These are phyloP conservation scores for Nyctalus aviator DNA, from an alignment of 2,797 vertebrate species.

Conservation along the genomic window DNA sequence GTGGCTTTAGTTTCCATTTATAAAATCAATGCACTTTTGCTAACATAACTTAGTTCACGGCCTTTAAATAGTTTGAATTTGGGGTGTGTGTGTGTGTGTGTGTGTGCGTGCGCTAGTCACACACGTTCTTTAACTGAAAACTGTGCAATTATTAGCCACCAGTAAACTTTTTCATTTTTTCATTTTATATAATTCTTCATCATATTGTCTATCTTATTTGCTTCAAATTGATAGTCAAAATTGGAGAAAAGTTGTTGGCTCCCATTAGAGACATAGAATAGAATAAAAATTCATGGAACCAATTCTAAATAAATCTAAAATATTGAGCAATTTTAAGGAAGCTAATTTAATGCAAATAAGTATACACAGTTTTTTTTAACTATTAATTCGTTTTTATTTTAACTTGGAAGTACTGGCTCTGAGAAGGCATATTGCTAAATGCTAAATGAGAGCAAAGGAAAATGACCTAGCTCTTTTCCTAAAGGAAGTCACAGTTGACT, in stretches of 20 bases:
- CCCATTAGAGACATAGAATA: not conserved
- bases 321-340: slow-evolving; percentile 25
- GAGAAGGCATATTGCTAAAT: not conserved
- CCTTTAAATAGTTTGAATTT: not conserved
- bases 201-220: slow-evolving; percentile 23
- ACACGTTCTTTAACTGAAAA: not conserved
- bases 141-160: not conserved
- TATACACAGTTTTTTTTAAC: not conserved
- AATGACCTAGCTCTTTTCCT: not conserved
- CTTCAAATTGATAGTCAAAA: slow-evolving; percentile 41
- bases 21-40: slow-evolving; percentile 3
- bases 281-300: slow-evolving; percentile 51
- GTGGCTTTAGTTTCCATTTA: not conserved
- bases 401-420: not conserved
- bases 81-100: not conserved
- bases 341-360: slow-evolving; percentile 17
- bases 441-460: not conserved
- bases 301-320: slow-evolving; percentile 44
- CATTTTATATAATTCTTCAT: slow-evolving; percentile 21
- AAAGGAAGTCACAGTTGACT: not conserved
- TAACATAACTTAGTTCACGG: not conserved
- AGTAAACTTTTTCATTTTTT: slow-evolving; percentile 1
- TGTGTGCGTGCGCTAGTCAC: not conserved
- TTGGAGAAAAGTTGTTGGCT: not conserved
- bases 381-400: not conserved